Percentiles rank a stretch among this genome's conserved stretches.
Evolutionary conservation across 2,113 vertebrate species (phyloP).

Genomic region (Blennius ocellaris): DNA sequence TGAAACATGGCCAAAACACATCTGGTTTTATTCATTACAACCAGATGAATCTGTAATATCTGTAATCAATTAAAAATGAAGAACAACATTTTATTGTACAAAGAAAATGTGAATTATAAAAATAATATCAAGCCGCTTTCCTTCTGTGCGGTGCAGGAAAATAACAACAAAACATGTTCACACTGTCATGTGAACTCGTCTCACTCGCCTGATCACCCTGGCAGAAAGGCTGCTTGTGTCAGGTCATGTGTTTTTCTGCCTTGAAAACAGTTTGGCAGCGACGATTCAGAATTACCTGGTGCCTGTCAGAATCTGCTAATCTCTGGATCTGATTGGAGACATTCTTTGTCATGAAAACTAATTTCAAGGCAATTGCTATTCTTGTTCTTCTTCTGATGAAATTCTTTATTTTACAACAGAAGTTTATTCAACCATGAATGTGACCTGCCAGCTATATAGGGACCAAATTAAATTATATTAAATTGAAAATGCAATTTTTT

Average conservation of each 20-base stretch:
- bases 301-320: slow-evolving; percentile 2
- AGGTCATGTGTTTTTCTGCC: slow-evolving; percentile 5
- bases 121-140: neutral
- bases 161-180: neutral
- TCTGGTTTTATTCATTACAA: no score
- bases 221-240: neutral
- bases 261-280: neutral
- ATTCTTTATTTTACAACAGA: slow-evolving; percentile 7
- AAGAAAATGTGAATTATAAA: neutral
- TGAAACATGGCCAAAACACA: no score
- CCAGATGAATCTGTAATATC: no score
- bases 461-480: neutral
- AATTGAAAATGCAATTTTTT: neutral
- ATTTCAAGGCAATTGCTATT: slow-evolving; percentile 9
- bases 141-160: neutral
- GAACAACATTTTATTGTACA: neutral
- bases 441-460: neutral
- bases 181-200: neutral
- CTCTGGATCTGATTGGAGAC: neutral
- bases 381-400: neutral
- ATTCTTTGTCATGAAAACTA: slow-evolving; percentile 7
- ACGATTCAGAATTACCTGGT: neutral
- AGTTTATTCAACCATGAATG: neutral
- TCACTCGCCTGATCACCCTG: neutral
- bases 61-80: no score